A percentile compares a stretch with the other conserved stretches of the same genome.
Evolutionary conservation across 2,797 vertebrate species (phyloP).

Genomic region (Clarias fuscus): DNA sequence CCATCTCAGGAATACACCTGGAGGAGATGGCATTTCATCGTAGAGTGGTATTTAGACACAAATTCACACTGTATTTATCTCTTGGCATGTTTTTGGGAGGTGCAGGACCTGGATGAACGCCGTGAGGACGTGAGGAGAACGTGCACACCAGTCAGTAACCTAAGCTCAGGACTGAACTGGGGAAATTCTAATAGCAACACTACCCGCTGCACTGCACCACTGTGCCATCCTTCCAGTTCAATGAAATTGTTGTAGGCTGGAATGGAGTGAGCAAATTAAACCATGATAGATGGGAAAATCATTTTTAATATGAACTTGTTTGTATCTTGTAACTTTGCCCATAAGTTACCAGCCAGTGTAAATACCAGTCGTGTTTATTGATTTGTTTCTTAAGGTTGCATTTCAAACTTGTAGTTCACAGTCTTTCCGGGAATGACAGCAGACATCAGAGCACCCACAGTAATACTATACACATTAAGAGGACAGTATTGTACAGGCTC

Average conservation of each 20-base stretch:
- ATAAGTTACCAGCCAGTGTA: not conserved
- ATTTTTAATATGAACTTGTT: no score
- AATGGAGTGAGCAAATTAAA: not conserved
- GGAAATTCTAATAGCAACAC: not conserved
- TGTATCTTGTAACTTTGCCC: not conserved
- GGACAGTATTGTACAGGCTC: conserved; percentile 24
- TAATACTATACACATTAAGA: not conserved
- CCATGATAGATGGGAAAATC: not conserved
- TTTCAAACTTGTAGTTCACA: not conserved
- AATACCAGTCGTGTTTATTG: not conserved
- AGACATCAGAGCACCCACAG: not conserved
- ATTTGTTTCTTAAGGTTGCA: not conserved
- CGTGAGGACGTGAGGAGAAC: not conserved
- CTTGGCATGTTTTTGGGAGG: not conserved
- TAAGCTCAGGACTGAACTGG: not conserved
- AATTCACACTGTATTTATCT: not conserved
- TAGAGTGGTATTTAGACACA: no score
- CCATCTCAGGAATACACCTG: not conserved
- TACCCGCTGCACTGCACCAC: not conserved
- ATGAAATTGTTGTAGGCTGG: not conserved
- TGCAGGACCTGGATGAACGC: not conserved
- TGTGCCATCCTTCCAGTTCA: not conserved
- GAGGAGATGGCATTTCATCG: not conserved
- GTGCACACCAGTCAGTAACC: not conserved
- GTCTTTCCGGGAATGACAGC: not conserved